Evolutionary conservation across 92 coral and sea anemone species (phyloP).

Genomic region (Phenganax subtilis): DNA sequence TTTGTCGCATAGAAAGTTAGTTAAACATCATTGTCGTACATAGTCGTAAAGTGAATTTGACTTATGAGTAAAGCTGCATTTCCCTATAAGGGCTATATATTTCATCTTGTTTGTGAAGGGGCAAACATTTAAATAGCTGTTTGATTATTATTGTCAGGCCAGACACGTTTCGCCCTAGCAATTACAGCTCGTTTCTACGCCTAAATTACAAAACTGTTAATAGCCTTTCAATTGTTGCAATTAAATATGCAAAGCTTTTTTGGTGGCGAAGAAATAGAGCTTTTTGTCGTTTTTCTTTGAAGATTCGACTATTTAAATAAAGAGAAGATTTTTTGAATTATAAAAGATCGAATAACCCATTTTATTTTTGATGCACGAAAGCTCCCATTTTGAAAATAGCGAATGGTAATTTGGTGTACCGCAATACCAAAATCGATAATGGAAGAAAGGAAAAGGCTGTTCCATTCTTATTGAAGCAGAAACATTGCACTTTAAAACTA

Average conservation of each 20-base stretch:
- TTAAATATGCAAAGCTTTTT: slow-evolving; percentile 9
- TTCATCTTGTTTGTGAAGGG: neutral
- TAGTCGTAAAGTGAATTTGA: too few species aligned
- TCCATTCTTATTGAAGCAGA: too few species aligned
- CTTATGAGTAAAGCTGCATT: neutral
- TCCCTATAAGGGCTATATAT: neutral
- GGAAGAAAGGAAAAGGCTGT: too few species aligned
- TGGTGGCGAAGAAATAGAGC: neutral
- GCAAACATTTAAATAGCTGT: slow-evolving; percentile 32
- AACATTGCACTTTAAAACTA: too few species aligned
- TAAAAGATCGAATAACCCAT: too few species aligned
- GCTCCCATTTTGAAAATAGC: too few species aligned
- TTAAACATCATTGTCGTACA: too few species aligned
- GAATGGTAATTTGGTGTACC: too few species aligned
- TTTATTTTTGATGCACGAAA: too few species aligned
- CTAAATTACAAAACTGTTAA: neutral
- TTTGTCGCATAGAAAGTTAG: too few species aligned
- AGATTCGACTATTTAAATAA: neutral
- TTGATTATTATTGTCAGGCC: slow-evolving; percentile 18
- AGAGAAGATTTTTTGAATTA: too few species aligned
- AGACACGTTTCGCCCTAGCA: slow-evolving; percentile 24
- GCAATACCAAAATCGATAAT: too few species aligned
- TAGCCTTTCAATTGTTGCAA: neutral
- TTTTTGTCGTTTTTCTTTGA: neutral
- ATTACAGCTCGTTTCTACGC: slow-evolving; percentile 13